Percentiles rank a stretch among this genome's conserved stretches.
phyloP scores from a whole-genome alignment of 2,888 invertebrate species.

The Euspilapteryx auroguttella region DNA sequence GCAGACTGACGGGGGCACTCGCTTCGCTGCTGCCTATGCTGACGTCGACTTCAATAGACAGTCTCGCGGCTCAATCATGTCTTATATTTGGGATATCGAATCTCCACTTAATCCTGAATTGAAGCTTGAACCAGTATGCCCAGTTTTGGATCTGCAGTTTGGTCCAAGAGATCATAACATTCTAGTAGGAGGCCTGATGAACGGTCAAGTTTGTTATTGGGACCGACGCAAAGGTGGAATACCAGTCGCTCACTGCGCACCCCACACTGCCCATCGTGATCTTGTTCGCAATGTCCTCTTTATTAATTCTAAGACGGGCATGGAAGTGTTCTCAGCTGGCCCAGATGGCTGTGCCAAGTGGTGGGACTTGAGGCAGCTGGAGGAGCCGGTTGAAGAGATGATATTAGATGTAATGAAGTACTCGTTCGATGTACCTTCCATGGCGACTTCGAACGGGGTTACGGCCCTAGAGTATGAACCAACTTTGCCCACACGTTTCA shows the following conservation, averaged over 20 bases:
- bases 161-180: conserved; percentile 76
- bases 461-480: conserved; percentile 70
- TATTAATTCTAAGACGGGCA: conserved; percentile 90
- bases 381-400: conserved; percentile 65
- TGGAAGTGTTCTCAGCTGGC: conserved; percentile 90
- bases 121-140: conserved; percentile 67
- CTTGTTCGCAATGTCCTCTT: conserved; percentile 82
- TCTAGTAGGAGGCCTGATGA: conserved; percentile 69
- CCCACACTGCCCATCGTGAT: conserved; percentile 85
- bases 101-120: conserved; percentile 78
- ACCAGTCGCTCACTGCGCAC: conserved; percentile 70
- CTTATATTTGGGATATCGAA: conserved; percentile 89
- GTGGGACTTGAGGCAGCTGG: conserved; percentile 73
- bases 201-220: conserved; percentile 72
- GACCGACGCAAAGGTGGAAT: conserved; percentile 75
- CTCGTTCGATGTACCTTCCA: conserved; percentile 46
- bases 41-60: conserved; percentile 72
- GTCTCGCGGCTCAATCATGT: conserved; percentile 20
- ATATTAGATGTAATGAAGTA: conserved; percentile 66
- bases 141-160: conserved; percentile 80
- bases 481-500: conserved; percentile 73
- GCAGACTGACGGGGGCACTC: conserved; percentile 80
- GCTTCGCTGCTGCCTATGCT: conserved; percentile 81
- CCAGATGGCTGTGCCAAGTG: conserved; percentile 86
- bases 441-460: conserved; percentile 59